Base-by-base conservation (phyloP, 2,797 vertebrate genomes). In the Sardinella longiceps region DNA sequence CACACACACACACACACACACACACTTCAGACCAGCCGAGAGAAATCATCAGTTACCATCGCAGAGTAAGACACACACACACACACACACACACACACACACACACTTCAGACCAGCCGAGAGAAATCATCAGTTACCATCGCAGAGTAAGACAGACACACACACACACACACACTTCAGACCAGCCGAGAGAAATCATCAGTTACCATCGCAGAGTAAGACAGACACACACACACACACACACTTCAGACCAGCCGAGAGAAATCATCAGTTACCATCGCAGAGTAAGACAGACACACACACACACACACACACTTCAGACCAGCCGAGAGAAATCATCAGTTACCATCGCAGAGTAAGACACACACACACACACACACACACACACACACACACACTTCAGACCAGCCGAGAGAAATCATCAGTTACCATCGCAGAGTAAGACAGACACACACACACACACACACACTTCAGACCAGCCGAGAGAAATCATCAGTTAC, bases 241-340 rank as follows among this genome's bases (percentile, higher is more conserved):
- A 58, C 51, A 91, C 95, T 99, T 95, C 95, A 97, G 30, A 97
- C 95, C 91, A 91, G n/a, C n/a, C n/a, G n/a, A n/a, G 98, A 98
- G 95, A 97, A 97, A 92, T 96, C 97, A 0, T 99, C 98, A 81
- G 97, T 97, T 91, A 97, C 97, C 0, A 96, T 98, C 56, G 97
- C 98, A 0, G 98, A 99, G 98, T 99, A 92, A 97, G 98, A 96
- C 53, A 39, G 2, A 12, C 18, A 18, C 43, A 43, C 43, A 43
- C 43, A 43, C 43, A 43, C 43, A 43, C 43, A n/a, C n/a, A n/a
- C n/a, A n/a, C n/a, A n/a, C n/a, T n/a, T 18, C n/a, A 43, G 43
- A 4, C 43, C 43, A 43, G 43, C 4, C 43, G 4, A 43, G 43
- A 43, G 43, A 43, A 18, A 51, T 18, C 50, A 51, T 51, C 50